phyloP scores from a whole-genome alignment of 2,888 invertebrate species.

The Calliopum simillimum region DNA sequence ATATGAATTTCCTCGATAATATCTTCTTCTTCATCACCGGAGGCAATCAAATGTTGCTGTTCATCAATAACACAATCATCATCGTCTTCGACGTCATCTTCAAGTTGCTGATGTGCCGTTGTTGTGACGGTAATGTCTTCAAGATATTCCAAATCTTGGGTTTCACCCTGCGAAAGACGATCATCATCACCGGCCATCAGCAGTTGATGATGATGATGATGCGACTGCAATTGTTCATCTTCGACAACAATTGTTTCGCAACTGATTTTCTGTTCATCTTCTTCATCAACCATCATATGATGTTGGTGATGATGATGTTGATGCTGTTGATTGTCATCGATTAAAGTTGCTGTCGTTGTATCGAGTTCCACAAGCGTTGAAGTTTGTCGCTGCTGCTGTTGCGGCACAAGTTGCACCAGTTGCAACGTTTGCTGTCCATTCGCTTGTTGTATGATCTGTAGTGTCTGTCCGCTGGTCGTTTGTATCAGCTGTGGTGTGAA shows the following conservation, averaged over 20 bases:
- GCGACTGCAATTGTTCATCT: conserved; percentile 56
- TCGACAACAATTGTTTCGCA: conserved; percentile 62
- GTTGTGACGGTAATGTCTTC: conserved; percentile 61
- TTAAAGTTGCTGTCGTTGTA: conserved; percentile 42
- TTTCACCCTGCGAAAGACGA: conserved; percentile 57
- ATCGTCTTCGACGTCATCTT: conserved; percentile 52
- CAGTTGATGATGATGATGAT: conserved; percentile 46
- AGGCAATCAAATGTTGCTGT: conserved; percentile 44
- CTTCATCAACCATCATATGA: conserved; percentile 57
- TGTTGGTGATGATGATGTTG: conserved; percentile 55
- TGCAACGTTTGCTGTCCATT: conserved; percentile 64
- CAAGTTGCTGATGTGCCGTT: conserved; percentile 52
- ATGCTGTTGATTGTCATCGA: conserved; percentile 53
- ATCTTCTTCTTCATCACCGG: conserved; percentile 55
- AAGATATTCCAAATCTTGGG: conserved; percentile 61
- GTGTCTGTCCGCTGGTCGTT: conserved; percentile 62
- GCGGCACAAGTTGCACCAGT: conserved; percentile 58
- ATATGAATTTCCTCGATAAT: conserved; percentile 63
- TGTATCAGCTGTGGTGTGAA: conserved; percentile 59
- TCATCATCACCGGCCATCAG: conserved; percentile 55
- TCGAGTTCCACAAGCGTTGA: conserved; percentile 41
- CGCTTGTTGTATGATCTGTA: conserved; percentile 66
- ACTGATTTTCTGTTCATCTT: conserved; percentile 57
- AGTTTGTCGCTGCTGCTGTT: conserved; percentile 45
- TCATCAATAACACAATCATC: conserved; percentile 49